Conservation (phyloP, 2,888 invertebrate genomes). For the Melinaea menophilus region DNA sequence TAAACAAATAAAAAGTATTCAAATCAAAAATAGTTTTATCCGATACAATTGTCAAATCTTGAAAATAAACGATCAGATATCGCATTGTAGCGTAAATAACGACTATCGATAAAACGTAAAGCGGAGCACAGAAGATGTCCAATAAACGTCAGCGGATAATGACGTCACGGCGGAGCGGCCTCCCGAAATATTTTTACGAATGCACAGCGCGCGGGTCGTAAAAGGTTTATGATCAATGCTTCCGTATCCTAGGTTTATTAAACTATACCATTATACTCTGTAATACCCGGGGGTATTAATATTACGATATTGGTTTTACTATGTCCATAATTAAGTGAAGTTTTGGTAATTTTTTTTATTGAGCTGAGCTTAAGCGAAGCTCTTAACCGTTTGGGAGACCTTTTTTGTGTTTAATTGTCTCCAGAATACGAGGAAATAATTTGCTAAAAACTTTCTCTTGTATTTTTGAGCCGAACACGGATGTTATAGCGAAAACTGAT, state of each 20-base stretch:
- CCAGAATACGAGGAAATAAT: no score
- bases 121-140: constrained; percentile 35
- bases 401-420: no score
- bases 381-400: no score
- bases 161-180: constrained; percentile 43
- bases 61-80: constrained; percentile 22
- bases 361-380: no score
- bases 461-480: no score
- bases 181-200: constrained; percentile 70
- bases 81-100: constrained; percentile 35
- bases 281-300: constrained; percentile 27
- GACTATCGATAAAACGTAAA: constrained; percentile 47
- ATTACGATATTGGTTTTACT: constrained; percentile 16
- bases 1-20: no score
- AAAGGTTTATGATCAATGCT: constrained; percentile 61
- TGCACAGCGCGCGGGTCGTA: constrained; percentile 63
- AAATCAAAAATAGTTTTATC: not conserved
- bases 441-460: no score
- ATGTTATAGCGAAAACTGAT: no score
- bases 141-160: constrained; percentile 45
- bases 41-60: constrained; percentile 8
- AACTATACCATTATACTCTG: constrained; percentile 42
- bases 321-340: not conserved
- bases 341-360: not conserved
- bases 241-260: constrained; percentile 56